Evolutionary conservation across 2,888 invertebrate species (phyloP).

Genomic region (Drosophila stalkeri): DNA sequence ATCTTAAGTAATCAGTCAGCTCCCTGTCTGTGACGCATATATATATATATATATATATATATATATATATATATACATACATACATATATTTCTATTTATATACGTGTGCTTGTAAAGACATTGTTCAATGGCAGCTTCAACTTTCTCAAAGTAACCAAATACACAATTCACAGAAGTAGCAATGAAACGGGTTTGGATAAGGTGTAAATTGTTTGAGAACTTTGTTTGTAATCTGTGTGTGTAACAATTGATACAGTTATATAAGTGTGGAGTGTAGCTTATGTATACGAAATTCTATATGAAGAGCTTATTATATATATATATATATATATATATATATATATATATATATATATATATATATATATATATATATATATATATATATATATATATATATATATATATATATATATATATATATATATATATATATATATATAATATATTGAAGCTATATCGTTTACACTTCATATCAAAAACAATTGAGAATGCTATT

Average conservation of each 20-base stretch:
- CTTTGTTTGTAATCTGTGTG: conserved; percentile 6
- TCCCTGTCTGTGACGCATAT: conserved; percentile 26
- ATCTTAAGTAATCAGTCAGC: conserved; percentile 68
- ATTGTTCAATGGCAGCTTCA: conserved; percentile 26
- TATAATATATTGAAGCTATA: background rate
- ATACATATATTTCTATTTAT: background rate
- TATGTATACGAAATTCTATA: too few species aligned
- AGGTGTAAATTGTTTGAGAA: background rate
- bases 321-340: too few species aligned
- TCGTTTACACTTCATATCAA: background rate
- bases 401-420: too few species aligned
- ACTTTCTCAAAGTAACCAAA: conserved; percentile 38
- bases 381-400: too few species aligned
- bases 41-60: background rate
- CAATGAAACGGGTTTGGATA: background rate
- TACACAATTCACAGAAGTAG: conserved; percentile 5
- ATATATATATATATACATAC: background rate
- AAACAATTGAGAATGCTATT: background rate
- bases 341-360: too few species aligned
- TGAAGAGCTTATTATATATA: too few species aligned
- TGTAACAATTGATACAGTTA: background rate
- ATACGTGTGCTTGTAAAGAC: background rate
- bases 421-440: too few species aligned
- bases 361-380: too few species aligned
- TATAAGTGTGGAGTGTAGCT: background rate